A percentile compares a stretch with the other conserved stretches of the same genome.
Evolutionary conservation across 1,140 invertebrate species (phyloP).

Genomic region (Ips typographus): DNA sequence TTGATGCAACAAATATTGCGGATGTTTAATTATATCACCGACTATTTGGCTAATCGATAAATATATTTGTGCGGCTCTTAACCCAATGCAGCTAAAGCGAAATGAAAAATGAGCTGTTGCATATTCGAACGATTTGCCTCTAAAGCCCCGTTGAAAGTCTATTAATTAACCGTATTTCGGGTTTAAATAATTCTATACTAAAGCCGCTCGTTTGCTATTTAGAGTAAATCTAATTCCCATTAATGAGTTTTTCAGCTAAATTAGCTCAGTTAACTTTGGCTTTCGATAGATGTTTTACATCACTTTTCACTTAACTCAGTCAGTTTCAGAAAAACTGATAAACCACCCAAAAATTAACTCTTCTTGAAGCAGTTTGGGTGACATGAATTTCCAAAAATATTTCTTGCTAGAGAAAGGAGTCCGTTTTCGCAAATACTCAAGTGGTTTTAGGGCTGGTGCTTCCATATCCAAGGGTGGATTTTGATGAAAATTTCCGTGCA

Average conservation of each 20-base stretch:
- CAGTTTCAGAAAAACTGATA: too few species aligned
- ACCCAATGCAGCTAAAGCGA: conserved; percentile 6
- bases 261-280: not conserved
- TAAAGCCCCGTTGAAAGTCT: conserved; percentile 6
- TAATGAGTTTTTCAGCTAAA: conserved; percentile 1
- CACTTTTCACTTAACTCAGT: too few species aligned
- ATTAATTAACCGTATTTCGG: conserved; percentile 11
- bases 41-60: not conserved
- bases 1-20: too few species aligned
- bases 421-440: too few species aligned
- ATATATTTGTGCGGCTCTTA: not conserved
- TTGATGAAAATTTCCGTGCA: too few species aligned
- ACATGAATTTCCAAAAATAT: too few species aligned
- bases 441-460: too few species aligned
- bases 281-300: not conserved
- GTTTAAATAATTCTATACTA: conserved; percentile 9
- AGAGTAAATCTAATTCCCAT: conserved; percentile 3
- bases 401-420: too few species aligned
- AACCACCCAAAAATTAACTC: too few species aligned
- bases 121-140: conserved; percentile 3
- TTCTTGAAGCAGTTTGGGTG: too few species aligned
- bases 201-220: not conserved
- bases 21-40: too few species aligned
- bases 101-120: conserved; percentile 11
- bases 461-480: too few species aligned